Evolutionary conservation across 2,113 vertebrate species (phyloP).

Genomic region (human (Homo sapiens)): DNA sequence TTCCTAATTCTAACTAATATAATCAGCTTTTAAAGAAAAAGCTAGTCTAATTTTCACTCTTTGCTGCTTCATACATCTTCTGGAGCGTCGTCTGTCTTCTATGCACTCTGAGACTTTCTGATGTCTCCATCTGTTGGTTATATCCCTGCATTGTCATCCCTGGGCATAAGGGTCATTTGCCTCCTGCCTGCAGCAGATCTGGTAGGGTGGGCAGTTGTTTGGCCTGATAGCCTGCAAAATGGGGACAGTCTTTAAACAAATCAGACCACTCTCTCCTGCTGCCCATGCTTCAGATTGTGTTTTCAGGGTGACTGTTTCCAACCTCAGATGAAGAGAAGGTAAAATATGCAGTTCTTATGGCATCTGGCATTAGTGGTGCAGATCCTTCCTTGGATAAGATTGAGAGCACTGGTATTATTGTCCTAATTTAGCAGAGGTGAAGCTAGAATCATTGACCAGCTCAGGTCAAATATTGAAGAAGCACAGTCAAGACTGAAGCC

Average conservation of each 20-base stretch:
- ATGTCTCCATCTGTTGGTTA: not conserved
- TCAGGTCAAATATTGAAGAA: not conserved
- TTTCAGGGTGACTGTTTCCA: not conserved
- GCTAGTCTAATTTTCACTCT: not conserved
- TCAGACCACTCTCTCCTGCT: not conserved
- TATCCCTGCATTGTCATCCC: not conserved
- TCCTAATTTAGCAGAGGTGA: not conserved
- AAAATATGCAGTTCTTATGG: not conserved
- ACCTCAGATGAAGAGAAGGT: not conserved
- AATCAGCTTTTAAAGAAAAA: not conserved
- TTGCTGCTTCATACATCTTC: not conserved
- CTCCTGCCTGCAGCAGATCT: not conserved
- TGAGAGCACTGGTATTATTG: not conserved
- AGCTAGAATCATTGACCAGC: not conserved
- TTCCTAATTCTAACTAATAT: not conserved
- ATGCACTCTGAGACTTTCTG: not conserved
- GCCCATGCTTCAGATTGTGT: not conserved
- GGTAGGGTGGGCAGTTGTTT: not conserved
- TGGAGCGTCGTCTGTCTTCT: not conserved
- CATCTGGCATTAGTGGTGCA: not conserved
- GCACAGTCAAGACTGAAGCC: not conserved
- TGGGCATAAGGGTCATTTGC: not conserved
- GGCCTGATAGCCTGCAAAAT: not conserved
- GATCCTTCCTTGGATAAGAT: not conserved
- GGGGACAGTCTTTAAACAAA: not conserved